Evolutionary conservation across 2,797 vertebrate genomes (phyloP).

Genomic region (Phalanger gymnotis): DNA sequence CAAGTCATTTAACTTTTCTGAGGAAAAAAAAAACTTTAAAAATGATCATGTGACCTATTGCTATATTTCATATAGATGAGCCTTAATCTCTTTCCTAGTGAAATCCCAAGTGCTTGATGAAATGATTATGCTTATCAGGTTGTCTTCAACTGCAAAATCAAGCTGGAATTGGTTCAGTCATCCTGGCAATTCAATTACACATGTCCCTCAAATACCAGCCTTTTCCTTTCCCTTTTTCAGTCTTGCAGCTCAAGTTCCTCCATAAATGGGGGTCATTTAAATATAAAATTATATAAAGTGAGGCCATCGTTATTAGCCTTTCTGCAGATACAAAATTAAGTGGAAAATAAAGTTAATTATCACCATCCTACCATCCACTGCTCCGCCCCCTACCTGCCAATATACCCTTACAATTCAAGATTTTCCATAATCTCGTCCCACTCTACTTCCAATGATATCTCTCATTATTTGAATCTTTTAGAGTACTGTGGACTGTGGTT

Average conservation of each 20-base stretch:
- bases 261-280: neutral
- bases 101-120: neutral
- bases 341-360: neutral
- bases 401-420: neutral
- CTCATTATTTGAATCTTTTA: neutral
- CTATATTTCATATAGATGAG: neutral
- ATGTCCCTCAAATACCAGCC: neutral
- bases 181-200: neutral
- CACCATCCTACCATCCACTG: neutral
- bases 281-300: neutral
- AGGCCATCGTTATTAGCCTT: neutral
- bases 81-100: neutral
- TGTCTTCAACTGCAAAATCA: neutral
- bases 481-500: neutral
- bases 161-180: neutral
- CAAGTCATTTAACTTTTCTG: neutral
- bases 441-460: neutral
- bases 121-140: neutral
- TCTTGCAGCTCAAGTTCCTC: neutral
- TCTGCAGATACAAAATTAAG: neutral
- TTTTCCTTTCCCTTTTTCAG: neutral
- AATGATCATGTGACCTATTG: neutral
- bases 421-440: neutral
- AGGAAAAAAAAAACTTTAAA: neutral
- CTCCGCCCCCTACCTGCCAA: neutral